Base-by-base conservation (phyloP, 2,888 invertebrate species). In the Hirtodrosophila alboralis region DNA sequence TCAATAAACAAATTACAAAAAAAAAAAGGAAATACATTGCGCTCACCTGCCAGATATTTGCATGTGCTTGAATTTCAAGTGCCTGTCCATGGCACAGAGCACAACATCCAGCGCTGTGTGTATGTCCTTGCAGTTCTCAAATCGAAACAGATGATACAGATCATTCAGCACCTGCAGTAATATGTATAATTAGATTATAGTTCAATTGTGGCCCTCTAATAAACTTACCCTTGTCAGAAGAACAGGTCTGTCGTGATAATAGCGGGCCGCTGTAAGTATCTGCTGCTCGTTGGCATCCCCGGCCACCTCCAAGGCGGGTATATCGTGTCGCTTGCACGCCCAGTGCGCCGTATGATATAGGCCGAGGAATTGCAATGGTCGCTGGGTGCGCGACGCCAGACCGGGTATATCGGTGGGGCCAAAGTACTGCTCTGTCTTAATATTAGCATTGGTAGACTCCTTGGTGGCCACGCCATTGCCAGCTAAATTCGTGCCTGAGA, bases 401-500 rank as follows among this genome's bases (percentile, higher is more conserved):
- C 98, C 98, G 4, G 96, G 96, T 84, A 99, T 98, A 89, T 97
- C 93, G n/a, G 93, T 85, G 38, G 86, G 78, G n/a, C 77, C 75
- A 43, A 80, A 81, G 16, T 65, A 26, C 18, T 84, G 80, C 37
- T 76, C 72, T 34, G 60, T 68, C 53, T 78, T 79, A 12, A 62
- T 72, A 43, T 89, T 89, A 36, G 68, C 54, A 60, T 74, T 84
- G 13, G 83, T 86, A 3, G 88, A 87, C 52, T 91, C 91, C 57
- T 91, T 91, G 63, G 91, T 91, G 87, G 94, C 94, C 18, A 95
- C 94, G 38, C 96, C 96, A 48, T 94, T 93, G 9, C 98, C 97
- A 31, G 98, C 97, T 68, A 99, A 92, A 92, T 99, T 98, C 12
- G 98, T 98, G 9, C 98, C 98, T 3, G 98, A 97, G 87, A 99